Conservation (phyloP, 1,140 invertebrate genomes). For the Fopius arisanus region DNA sequence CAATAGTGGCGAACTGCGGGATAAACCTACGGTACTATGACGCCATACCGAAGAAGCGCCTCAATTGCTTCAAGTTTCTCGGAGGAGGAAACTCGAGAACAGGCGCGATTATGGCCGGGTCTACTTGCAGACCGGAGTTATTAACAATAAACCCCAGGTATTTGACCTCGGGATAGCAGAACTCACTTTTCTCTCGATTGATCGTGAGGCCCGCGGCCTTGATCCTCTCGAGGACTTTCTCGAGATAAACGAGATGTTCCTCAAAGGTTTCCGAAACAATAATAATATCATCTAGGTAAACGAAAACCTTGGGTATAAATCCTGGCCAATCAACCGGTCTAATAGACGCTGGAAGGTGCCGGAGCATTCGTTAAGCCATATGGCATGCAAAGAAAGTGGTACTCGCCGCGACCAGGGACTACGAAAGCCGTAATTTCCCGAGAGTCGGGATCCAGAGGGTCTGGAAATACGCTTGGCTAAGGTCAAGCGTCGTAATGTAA, state of each 20-base stretch:
- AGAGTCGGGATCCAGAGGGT: no score
- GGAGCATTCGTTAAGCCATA: neutral
- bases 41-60: no score
- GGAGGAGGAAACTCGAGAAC: slow-evolving; percentile 40
- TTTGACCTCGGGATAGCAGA: slow-evolving; percentile 27
- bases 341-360: slow-evolving; percentile 50
- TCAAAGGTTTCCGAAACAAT: slow-evolving; percentile 24
- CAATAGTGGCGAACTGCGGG: no score
- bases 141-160: slow-evolving; percentile 48
- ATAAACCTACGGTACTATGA: no score
- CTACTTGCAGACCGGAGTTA: slow-evolving; percentile 45
- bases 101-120: slow-evolving; percentile 48
- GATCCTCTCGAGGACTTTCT: slow-evolving; percentile 32
- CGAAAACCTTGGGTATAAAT: neutral
- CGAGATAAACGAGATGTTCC: slow-evolving; percentile 33
- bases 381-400: neutral
- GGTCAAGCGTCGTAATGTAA: no score
- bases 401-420: no score
- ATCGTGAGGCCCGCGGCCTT: slow-evolving; percentile 30
- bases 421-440: no score
- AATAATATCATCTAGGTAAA: neutral
- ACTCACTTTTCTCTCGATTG: slow-evolving; percentile 39
- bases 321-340: slow-evolving; percentile 51
- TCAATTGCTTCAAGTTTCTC: no score
- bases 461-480: no score